phyloP scores from a whole-genome alignment of 2,888 invertebrate genomes.

The Drosophila nigricruria region DNA sequence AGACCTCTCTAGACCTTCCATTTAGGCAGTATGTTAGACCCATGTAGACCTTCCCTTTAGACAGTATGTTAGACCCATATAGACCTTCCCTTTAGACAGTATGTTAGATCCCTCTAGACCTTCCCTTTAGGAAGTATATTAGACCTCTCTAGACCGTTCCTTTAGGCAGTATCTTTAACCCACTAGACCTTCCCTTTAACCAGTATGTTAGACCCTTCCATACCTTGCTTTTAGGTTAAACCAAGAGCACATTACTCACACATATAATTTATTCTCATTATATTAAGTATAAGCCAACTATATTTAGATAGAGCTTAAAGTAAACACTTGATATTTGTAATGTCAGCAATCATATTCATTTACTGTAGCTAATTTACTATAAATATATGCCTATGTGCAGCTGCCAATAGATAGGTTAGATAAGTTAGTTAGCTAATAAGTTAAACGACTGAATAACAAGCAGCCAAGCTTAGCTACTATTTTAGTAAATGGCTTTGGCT shows the following conservation, averaged over 20 bases:
- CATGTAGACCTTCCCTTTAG: too few relatives aligned
- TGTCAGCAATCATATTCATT: neutral
- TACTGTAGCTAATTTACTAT: too few relatives aligned
- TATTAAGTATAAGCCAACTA: neutral
- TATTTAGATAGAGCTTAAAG: neutral
- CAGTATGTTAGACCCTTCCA: too few relatives aligned
- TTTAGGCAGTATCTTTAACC: too few relatives aligned
- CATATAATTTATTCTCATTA: neutral
- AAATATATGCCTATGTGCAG: neutral
- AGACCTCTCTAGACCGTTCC: too few relatives aligned
- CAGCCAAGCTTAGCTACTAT: neutral
- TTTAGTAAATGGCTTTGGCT: neutral
- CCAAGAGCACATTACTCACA: neutral
- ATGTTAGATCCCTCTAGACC: too few relatives aligned
- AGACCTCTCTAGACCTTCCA: neutral
- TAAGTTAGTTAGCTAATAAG: neutral
- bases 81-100: neutral
- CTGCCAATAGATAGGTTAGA: neutral
- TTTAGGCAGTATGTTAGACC: too few relatives aligned
- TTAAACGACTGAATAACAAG: neutral
- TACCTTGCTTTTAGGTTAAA: neutral
- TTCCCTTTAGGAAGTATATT: neutral
- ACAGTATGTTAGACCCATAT: neutral
- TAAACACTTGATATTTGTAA: neutral
- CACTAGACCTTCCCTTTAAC: neutral